A percentile compares a stretch with the other conserved stretches of the same genome.
Evolutionary conservation across 2,797 vertebrate species (phyloP).

Genomic region (Sphenodon punctatus): DNA sequence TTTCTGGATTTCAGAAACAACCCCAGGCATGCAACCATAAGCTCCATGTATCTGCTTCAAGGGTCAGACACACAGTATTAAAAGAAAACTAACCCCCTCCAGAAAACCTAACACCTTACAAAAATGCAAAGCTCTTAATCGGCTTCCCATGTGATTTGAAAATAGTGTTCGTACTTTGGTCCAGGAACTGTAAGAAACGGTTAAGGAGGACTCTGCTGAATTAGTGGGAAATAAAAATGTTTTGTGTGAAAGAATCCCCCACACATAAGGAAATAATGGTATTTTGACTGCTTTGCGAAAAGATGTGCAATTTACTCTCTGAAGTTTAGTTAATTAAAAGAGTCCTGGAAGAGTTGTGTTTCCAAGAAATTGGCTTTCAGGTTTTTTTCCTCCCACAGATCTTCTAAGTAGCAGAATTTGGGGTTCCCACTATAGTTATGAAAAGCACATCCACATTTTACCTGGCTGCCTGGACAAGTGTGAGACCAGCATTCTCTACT

Average conservation of each 20-base stretch:
- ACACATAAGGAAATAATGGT: not conserved
- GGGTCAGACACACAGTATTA: rapidly evolving
- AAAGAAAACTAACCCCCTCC: not conserved
- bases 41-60: not conserved
- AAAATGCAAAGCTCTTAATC: constrained; percentile 57
- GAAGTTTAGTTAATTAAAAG: not conserved
- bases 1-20: not conserved
- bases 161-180: constrained; percentile 11
- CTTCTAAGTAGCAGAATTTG: not conserved
- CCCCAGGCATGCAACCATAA: not conserved
- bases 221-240: not conserved
- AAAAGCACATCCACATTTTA: not conserved
- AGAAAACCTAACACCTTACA: constrained; percentile 20
- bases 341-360: rapidly evolving
- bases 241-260: not conserved
- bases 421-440: not conserved
- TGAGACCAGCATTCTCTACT: not conserved
- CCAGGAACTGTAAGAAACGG: not conserved
- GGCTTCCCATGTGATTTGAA: constrained; percentile 35
- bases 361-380: not conserved
- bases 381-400: not conserved
- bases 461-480: not conserved
- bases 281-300: not conserved
- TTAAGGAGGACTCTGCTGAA: not conserved
- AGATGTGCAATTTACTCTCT: not conserved